Base-by-base conservation (phyloP, 1,140 invertebrate species). In the Drosophila subpulchrella region DNA sequence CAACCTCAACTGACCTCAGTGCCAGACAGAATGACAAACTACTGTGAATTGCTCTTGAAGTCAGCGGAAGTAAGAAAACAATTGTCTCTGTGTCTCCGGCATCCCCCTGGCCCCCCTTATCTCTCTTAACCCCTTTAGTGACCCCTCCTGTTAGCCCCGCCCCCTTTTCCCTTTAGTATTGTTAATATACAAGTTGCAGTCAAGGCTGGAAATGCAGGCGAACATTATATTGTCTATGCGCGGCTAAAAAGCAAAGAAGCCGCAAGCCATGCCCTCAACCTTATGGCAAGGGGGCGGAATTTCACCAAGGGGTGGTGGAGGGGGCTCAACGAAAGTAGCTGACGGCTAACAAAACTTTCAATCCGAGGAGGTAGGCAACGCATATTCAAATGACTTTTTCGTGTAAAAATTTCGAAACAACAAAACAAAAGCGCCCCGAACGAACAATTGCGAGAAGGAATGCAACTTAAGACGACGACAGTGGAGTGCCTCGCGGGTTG, bases 371-470 rank as follows among this genome's bases (percentile, higher is more conserved):
- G 53, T 57, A 27, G 72, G 39, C 77, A 78, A 76, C 81, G 81
- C 81, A 88, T 86, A 86, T 86, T 86, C 84, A 86, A 86, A 86
- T 86, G 83, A 86, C 83, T 88, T 86, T 86, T 86, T 86, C 83
- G 83, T 86, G 83, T 86, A 86, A 79, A 86, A 86, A 86, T 86
- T 86, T 48, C 65, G 53, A 65, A 82, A 70, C 62, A 79, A 44
- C 63, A 86, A 88, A 86, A 86, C 83, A 86, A 86, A 86, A 78
- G 83, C 82, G 82, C 78, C 72, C 55, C 51, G 20, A 60, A 48
- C 63, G 72, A 86, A 86, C 83, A 86, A 86, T 86, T 88, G 83
- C 75, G 62, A 42, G 51, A 48, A 73, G 83, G 71, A 88, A 86
- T 86, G 79, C 83, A 86, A 88, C 83, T 86, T 68, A 82, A 61